phyloP scores from a whole-genome alignment of 1,140 invertebrate species.

The Antheraea mylitta region DNA sequence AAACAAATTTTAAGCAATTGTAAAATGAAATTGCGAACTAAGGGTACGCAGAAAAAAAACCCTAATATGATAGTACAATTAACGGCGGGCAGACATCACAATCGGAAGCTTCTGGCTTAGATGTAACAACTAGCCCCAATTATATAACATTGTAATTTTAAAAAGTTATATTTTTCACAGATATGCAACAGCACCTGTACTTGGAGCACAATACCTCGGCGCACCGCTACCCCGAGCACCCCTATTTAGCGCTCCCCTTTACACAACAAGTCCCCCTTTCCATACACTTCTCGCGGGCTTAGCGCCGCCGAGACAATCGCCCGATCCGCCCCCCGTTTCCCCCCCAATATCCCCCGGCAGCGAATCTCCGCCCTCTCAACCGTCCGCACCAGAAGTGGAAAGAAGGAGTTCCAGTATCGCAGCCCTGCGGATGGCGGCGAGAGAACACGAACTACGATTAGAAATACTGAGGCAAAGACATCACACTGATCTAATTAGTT shows the following conservation, averaged over 20 bases:
- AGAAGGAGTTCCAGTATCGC: slow-evolving; percentile 94
- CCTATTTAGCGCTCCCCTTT: slow-evolving; percentile 81
- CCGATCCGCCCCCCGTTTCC: slow-evolving; percentile 80
- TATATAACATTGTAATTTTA: no score
- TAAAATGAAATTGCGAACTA: no score
- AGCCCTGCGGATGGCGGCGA: slow-evolving; percentile 91
- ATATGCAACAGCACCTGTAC: slow-evolving; percentile 52
- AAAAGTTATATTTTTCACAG: slow-evolving; percentile 28
- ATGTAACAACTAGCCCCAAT: background rate
- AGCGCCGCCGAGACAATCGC: slow-evolving; percentile 83
- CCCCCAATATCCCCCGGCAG: slow-evolving; percentile 76
- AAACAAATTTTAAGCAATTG: no score
- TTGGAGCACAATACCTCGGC: slow-evolving; percentile 80
- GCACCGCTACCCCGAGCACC: slow-evolving; percentile 82
- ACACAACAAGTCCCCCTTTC: slow-evolving; percentile 86
- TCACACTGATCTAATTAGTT: slow-evolving; percentile 87
- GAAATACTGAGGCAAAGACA: slow-evolving; percentile 91
- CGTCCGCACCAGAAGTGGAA: slow-evolving; percentile 82
- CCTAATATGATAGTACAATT: no score
- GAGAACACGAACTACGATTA: slow-evolving; percentile 93
- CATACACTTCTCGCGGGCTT: slow-evolving; percentile 91
- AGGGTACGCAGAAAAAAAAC: no score
- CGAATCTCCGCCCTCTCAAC: slow-evolving; percentile 65
- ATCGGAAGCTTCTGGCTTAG: no score
- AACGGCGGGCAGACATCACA: no score